Conservation (phyloP, 2,888 invertebrate genomes). For the Kryphioiulus occultus region DNA sequence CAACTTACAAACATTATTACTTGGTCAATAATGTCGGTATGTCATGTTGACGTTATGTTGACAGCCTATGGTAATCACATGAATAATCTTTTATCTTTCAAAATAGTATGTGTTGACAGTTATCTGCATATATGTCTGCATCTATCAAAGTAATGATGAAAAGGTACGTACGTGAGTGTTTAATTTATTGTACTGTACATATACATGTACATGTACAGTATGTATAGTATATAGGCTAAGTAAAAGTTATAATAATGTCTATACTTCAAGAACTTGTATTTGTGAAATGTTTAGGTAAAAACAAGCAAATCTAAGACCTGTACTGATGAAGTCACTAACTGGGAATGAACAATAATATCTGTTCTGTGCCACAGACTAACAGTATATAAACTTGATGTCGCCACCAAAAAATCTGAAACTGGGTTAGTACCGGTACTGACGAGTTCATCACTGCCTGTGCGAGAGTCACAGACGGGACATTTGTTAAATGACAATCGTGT, state of each 20-base stretch:
- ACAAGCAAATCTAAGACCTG: neutral
- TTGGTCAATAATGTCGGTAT: neutral
- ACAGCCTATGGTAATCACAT: neutral
- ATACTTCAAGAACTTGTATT: neutral
- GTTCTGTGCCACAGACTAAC: too few relatives aligned
- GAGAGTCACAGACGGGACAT: too few relatives aligned
- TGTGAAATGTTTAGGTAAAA: neutral
- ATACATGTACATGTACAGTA: too few relatives aligned
- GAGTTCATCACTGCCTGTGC: too few relatives aligned
- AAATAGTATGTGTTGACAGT: neutral
- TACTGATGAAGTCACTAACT: neutral
- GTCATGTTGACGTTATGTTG: neutral
- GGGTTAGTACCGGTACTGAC: too few relatives aligned
- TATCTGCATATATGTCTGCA: constrained; percentile 15
- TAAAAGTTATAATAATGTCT: too few relatives aligned
- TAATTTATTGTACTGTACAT: too few relatives aligned
- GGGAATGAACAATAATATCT: neutral
- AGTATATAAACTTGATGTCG: too few relatives aligned
- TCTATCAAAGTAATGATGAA: neutral
- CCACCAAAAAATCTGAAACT: too few relatives aligned
- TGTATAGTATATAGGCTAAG: too few relatives aligned
- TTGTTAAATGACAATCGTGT: too few relatives aligned
- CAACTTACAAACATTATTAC: neutral
- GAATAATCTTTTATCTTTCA: neutral
- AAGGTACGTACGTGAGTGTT: too few relatives aligned